A percentile compares a stretch with the other conserved stretches of the same genome.
Evolutionary conservation across 2,113 vertebrate genomes (phyloP).

Genomic region (Eretmodus cyanostictus): DNA sequence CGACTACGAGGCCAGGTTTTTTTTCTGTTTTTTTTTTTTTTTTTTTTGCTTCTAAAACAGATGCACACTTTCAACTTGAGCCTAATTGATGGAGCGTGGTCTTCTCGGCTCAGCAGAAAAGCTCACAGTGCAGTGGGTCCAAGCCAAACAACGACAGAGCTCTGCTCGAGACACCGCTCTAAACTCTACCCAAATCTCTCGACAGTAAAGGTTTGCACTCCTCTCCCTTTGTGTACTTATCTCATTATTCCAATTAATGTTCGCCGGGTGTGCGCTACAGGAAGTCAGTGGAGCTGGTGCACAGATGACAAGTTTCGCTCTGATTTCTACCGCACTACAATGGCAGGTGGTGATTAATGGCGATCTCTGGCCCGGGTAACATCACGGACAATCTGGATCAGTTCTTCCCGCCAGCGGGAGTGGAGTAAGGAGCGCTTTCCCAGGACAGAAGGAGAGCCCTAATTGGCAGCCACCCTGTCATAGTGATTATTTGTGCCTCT

Average conservation of each 20-base stretch:
- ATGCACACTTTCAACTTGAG: constrained; percentile 28
- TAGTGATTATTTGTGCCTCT: constrained; percentile 63
- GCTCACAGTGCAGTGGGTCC: constrained; percentile 1
- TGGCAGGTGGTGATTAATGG: constrained; percentile 54
- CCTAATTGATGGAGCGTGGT: constrained; percentile 45
- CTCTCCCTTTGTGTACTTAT: constrained; percentile 15
- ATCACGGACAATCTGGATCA: constrained; percentile 59
- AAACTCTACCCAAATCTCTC: constrained; percentile 5
- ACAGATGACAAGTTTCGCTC: constrained; percentile 42
- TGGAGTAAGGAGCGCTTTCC: constrained; percentile 48
- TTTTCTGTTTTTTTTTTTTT: not conserved
- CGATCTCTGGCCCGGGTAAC: constrained; percentile 53
- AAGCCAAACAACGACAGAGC: constrained; percentile 31
- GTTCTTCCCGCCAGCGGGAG: constrained; percentile 57
- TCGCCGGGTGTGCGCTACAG: not conserved
- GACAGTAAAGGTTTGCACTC: not conserved
- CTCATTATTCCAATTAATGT: constrained; percentile 32
- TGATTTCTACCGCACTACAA: constrained; percentile 33
- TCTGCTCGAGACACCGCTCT: constrained; percentile 4
- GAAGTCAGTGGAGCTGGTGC: constrained; percentile 24
- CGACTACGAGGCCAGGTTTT: not conserved
- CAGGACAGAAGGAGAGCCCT: constrained; percentile 65
- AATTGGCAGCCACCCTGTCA: constrained; percentile 66
- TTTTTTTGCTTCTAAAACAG: constrained; percentile 13
- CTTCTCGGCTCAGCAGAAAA: constrained; percentile 29